Evolutionary conservation across 2,888 invertebrate genomes (phyloP).

Genomic region (Norana najaformis): DNA sequence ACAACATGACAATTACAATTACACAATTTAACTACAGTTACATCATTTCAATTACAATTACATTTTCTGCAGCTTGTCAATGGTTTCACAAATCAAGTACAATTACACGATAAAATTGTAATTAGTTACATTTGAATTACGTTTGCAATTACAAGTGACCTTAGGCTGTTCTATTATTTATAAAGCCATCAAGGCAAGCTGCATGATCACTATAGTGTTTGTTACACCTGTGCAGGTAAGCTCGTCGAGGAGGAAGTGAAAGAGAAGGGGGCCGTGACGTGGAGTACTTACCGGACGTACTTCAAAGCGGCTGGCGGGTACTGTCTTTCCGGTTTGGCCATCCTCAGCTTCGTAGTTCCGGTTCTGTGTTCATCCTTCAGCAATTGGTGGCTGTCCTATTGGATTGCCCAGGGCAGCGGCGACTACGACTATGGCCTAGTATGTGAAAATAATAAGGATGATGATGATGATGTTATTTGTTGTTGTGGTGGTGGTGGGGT

Average conservation of each 20-base stretch:
- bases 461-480: not conserved
- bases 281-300: constrained; percentile 65
- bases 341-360: constrained; percentile 64
- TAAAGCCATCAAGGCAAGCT: not conserved
- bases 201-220: not conserved
- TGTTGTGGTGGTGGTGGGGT: not conserved
- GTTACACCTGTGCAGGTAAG: constrained; percentile 43
- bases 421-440: constrained; percentile 36
- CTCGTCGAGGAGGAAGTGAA: constrained; percentile 60
- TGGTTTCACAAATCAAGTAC: no score
- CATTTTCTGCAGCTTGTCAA: no score
- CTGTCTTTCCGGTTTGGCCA: constrained; percentile 43
- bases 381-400: constrained; percentile 68
- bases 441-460: not conserved
- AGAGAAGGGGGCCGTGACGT: constrained; percentile 61
- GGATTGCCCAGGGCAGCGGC: constrained; percentile 65
- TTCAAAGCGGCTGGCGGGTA: constrained; percentile 63
- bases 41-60: no score
- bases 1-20: no score
- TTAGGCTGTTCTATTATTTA: no score
- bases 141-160: no score
- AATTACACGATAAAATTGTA: no score
- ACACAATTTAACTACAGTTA: no score
- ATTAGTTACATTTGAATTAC: no score
- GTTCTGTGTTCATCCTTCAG: constrained; percentile 67